A percentile compares a stretch with the other conserved stretches of the same genome.
phyloP scores from a whole-genome alignment of 1,140 invertebrate genomes.

The Formica selysi region DNA sequence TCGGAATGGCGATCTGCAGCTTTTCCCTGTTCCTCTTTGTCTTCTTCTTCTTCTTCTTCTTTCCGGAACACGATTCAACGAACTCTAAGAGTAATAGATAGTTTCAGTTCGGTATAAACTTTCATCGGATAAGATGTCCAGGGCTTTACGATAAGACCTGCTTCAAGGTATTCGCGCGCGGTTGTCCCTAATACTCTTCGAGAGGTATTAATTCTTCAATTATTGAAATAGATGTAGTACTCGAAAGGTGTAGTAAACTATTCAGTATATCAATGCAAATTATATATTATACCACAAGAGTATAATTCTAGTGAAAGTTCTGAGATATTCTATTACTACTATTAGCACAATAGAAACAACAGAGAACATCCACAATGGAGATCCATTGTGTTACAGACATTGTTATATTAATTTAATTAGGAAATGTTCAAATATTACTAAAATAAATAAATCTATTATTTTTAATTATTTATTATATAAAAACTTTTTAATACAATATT shows the following conservation, averaged over 20 bases:
- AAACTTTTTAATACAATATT: background rate
- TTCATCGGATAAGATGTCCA: conserved; percentile 69
- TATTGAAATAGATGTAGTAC: conserved; percentile 49
- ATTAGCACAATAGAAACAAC: background rate
- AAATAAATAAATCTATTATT: background rate
- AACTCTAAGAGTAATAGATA: conserved; percentile 67
- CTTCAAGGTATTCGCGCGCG: conserved; percentile 52
- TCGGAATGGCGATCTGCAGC: conserved; percentile 58
- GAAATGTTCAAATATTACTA: too few relatives aligned
- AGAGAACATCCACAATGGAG: too few relatives aligned
- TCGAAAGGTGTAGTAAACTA: conserved; percentile 49
- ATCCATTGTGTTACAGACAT: too few relatives aligned
- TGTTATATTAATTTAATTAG: background rate
- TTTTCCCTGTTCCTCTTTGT: conserved; percentile 52
- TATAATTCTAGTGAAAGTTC: conserved; percentile 28
- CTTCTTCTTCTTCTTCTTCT: conserved; percentile 49
- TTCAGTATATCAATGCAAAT: conserved; percentile 59
- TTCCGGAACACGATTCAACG: conserved; percentile 53
- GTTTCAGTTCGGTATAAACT: conserved; percentile 67
- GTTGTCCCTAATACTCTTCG: conserved; percentile 55
- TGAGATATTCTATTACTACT: conserved; percentile 29
- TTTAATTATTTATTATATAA: background rate
- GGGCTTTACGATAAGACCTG: conserved; percentile 65
- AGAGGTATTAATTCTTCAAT: conserved; percentile 69
- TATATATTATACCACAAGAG: conserved; percentile 21